Base-by-base conservation (phyloP, 2,113 vertebrate species). In the Noturus placidus region DNA sequence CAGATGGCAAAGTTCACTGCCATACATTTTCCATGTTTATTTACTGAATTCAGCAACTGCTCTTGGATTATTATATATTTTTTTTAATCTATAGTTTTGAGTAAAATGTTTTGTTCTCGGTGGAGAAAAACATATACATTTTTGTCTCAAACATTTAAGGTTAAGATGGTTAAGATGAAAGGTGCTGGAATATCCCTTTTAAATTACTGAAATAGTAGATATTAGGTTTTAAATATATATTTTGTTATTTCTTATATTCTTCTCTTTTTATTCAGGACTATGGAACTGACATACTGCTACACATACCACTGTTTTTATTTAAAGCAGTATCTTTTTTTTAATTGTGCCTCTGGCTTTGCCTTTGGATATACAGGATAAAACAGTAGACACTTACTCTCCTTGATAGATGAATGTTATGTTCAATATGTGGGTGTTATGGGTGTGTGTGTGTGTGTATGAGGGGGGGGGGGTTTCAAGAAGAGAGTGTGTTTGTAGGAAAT, bases 291-390 rank as follows among this genome's bases (percentile, higher is more conserved):
- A 72, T 38, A 7, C 81, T 82, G 30, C 65, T 59, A 86, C 72
- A 90, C 10, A 56, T 77, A 27, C 59, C 57, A n/a, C 27, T 19
- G 15, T 70, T 83, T 86, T 42, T 70, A 50, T 84, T 25, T 27
- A 59, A 78, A 65, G 81, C 67, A 38, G n/a, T 87, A 35, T 70
- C 14, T 83, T 20, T 54, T 30, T 9, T 87, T 83, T 65, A 56
- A 84, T 87, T 87, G 27, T 17, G 54, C 80, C 74, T 88, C 38
- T 88, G 54, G 20, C 33, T 83, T 88, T 88, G 46, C 85, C 38
- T 80, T 77, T 74, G 59, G 81, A 63, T 59, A 63, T 78, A 82
- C 67, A 72, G 27, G 35, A 86, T 59, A 82, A 83, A 88, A 57
- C 72, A 77, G 61, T 35, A 56, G 17, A 87, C 56, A 10, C 35